Conservation (phyloP, 2,113 vertebrate genomes). For the Chloebia gouldiae region DNA sequence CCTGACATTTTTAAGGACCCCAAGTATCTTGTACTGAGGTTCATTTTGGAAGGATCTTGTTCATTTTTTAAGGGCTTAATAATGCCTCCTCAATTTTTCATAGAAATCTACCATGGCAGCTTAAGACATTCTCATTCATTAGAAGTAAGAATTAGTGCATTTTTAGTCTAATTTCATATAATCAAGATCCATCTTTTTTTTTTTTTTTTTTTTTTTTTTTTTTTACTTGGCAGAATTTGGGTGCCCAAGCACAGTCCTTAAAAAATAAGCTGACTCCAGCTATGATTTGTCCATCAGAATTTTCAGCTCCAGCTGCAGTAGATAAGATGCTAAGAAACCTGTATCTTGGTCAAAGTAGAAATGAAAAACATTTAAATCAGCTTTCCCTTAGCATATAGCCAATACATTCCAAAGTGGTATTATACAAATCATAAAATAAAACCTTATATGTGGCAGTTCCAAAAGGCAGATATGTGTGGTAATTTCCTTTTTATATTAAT, state of each 20-base stretch:
- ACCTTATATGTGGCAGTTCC: not conserved
- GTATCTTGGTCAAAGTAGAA: not conserved
- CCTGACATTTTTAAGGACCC: not conserved
- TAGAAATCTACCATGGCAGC: not conserved
- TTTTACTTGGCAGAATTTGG: not conserved
- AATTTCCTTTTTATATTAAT: not conserved
- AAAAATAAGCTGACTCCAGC: not conserved
- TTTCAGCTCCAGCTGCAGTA: not conserved
- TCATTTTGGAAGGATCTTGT: not conserved
- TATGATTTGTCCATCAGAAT: not conserved
- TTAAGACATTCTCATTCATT: not conserved
- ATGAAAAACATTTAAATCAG: not conserved
- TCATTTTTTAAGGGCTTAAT: not conserved
- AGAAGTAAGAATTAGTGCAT: not conserved
- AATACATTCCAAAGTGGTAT: not conserved
- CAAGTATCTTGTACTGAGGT: not conserved
- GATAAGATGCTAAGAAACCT: not conserved
- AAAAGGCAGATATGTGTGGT: not conserved
- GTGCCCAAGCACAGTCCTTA: not conserved
- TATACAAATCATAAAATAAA: not conserved
- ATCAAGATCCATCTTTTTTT: not conserved
- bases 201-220: not conserved
- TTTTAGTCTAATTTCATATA: not conserved
- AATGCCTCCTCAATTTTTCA: not conserved
- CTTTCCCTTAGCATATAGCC: not conserved